Evolutionary conservation across 2,113 vertebrate genomes (phyloP), one percentile per base, ranked within the genome.

Genomic region (Chrysochloris asiatica): DNA sequence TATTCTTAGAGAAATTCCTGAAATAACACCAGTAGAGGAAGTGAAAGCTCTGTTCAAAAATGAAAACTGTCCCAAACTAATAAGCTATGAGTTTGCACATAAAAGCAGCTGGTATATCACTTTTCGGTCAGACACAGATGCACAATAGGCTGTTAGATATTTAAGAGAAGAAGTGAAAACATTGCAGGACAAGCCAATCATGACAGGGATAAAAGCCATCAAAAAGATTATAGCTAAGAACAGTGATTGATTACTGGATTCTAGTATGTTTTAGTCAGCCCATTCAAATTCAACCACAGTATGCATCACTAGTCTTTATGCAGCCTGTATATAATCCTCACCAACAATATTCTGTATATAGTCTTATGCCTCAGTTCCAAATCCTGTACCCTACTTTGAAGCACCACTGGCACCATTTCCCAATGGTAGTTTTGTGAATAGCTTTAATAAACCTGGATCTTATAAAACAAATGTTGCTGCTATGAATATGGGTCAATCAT

Each of bases 61-160:
- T 13, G 99, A 99, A 94, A 99, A 99, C 96, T 99, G 99, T 97
- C 99, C 99, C 69, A 99, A 99, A 97, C 98, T 99, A 96, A 99
- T 99, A 97, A 99, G 99, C 97, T 99, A 99, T 95, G 99, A 99
- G 96, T 99, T 99, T 97, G 99, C 99, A 77, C 99, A 99, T 97
- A 99, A 99, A 97, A 99, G 99, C 98, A 99, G 98, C 98, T 99
- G 99, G 99, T 99, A 99, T 97, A 98, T 99, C 95, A 99, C 99
- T 98, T 99, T 99, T 98, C 99, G 99, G 98, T 99, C 99, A 0
- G 99, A 99, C 92, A 99, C 99, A 0, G 99, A 99, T 72, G 99
- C 99, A 19, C 99, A 99, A 38, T 99, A 99, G 99, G 99, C 99
- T 0, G 99, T 99, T 97, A 99, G 98, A 98, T 99, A 99, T 96